Conservation (phyloP, 2,888 invertebrate species). For the Harmothoe impar region DNA sequence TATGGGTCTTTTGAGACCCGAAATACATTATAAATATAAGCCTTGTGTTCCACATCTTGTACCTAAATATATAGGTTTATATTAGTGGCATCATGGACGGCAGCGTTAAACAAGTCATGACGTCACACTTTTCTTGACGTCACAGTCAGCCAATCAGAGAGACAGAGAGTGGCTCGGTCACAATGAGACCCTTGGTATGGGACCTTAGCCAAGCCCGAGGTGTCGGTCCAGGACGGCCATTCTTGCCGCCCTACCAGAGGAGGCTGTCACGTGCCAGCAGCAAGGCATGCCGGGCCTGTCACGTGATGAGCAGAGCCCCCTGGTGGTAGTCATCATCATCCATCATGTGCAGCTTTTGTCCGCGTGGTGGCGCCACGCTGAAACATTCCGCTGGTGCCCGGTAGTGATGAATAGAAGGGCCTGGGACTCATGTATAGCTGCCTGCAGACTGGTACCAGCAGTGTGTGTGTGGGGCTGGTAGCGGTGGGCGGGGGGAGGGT, state of each 20-base stretch:
- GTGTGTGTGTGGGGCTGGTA: no score
- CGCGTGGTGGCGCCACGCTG: not conserved
- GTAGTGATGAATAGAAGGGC: slow-evolving; percentile 8
- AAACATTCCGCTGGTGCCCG: not conserved
- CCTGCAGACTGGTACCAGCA: not conserved
- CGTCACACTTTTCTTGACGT: not conserved
- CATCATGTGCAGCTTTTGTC: slow-evolving; percentile 14
- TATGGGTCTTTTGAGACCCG: no score
- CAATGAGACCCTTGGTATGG: not conserved
- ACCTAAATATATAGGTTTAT: no score
- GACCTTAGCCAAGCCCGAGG: not conserved
- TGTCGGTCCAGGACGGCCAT: not conserved
- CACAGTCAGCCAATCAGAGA: not conserved
- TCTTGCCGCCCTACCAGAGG: slow-evolving; percentile 4
- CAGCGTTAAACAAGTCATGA: not conserved
- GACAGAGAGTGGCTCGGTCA: not conserved
- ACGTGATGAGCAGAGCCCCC: slow-evolving; percentile 31
- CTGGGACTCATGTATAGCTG: not conserved
- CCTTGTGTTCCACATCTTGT: no score
- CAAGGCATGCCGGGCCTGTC: slow-evolving; percentile 11
- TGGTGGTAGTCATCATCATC: slow-evolving; percentile 2
- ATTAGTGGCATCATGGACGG: no score
- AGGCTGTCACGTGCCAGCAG: not conserved
- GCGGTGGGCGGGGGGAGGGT: no score
- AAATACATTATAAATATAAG: no score